Percentiles rank a stretch among this genome's conserved stretches.
Conservation (phyloP, 2,113 vertebrate species). For the Clupea harengus region DNA sequence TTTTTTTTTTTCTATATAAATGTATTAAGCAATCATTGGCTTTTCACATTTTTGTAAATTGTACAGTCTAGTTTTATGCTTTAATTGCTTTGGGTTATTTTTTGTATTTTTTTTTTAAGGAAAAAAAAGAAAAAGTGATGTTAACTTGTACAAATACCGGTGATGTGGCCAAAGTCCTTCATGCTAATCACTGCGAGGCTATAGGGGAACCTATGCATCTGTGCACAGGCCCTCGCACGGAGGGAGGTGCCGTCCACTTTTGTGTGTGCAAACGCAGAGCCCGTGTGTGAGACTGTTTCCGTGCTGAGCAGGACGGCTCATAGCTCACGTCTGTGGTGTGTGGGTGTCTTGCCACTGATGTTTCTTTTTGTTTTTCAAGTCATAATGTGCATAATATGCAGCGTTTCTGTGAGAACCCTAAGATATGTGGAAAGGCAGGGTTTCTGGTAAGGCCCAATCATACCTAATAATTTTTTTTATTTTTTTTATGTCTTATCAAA, state of each 20-base stretch:
- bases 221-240: background rate
- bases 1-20: constrained; percentile 41
- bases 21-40: constrained; percentile 35
- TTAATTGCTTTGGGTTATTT: background rate
- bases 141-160: background rate
- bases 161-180: constrained; percentile 2
- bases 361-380: background rate
- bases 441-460: background rate
- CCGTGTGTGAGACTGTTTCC: background rate
- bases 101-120: constrained; percentile 32
- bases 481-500: background rate
- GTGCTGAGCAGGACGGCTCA: too few relatives aligned
- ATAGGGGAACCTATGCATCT: background rate
- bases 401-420: background rate
- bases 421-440: background rate
- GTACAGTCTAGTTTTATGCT: constrained; percentile 36
- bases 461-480: background rate
- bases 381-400: background rate
- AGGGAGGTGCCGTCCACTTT: background rate
- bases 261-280: background rate
- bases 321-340: background rate
- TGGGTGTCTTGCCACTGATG: background rate
- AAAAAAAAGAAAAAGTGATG: background rate
- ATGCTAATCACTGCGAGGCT: background rate
- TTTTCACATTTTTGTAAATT: constrained; percentile 36